phyloP scores from a whole-genome alignment of 2,113 vertebrate species.

The Nestor notabilis region DNA sequence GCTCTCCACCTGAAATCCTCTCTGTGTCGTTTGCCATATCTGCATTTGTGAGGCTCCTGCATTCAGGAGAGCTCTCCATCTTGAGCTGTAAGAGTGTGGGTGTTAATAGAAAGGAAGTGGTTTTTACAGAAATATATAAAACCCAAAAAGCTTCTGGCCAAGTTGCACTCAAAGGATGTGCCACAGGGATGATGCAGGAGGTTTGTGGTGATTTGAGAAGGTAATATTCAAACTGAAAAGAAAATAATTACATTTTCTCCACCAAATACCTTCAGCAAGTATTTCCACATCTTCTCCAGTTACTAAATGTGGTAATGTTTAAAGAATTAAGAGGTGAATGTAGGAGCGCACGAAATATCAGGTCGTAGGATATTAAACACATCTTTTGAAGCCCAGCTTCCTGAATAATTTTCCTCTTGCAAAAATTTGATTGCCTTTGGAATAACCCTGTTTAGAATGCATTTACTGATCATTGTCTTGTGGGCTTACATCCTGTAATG shows the following conservation, averaged over 20 bases:
- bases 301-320: neutral
- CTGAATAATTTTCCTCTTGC: neutral
- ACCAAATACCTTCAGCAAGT: neutral
- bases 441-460: neutral
- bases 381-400: neutral
- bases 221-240: neutral
- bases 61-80: constrained; percentile 9
- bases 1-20: neutral
- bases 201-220: neutral
- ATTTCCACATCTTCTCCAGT: neutral
- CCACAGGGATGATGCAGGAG: neutral
- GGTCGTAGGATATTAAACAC: neutral
- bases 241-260: neutral
- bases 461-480: neutral
- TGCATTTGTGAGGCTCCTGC: neutral
- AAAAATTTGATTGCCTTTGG: neutral
- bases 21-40: neutral
- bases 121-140: neutral
- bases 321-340: neutral
- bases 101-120: neutral
- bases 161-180: neutral
- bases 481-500: neutral
- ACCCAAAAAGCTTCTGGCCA: neutral
- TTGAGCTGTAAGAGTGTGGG: neutral
- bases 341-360: neutral